Percentiles rank a stretch among this genome's conserved stretches.
phyloP scores from a whole-genome alignment of 2,888 invertebrate genomes.

The Molorchus minor region DNA sequence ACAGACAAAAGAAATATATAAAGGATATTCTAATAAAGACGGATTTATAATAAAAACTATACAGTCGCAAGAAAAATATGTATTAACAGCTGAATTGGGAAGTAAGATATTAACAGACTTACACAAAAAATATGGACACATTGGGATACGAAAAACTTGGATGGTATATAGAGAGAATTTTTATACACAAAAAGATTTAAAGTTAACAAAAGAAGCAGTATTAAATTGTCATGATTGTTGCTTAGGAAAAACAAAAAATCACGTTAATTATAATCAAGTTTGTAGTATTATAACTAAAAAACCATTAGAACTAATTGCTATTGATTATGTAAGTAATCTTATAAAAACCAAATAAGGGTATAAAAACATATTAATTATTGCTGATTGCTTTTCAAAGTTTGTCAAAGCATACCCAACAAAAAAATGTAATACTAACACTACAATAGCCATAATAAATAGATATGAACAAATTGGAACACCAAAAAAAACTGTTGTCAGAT shows the following conservation, averaged over 20 bases:
- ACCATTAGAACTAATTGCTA: constrained; percentile 15
- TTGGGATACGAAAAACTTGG: constrained; percentile 2
- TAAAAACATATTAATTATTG: constrained; percentile 12
- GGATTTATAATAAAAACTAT: not conserved
- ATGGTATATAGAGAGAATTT: constrained; percentile 13
- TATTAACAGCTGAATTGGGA: not conserved
- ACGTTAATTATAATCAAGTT: not conserved
- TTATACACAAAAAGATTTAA: constrained; percentile 4
- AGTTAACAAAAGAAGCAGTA: not conserved
- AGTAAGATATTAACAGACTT: not conserved
- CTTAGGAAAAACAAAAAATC: not conserved
- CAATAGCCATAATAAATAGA: not conserved
- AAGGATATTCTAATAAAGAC: not conserved
- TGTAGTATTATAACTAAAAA: not conserved
- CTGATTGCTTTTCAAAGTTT: constrained; percentile 19
- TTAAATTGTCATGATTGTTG: not conserved
- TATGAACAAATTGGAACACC: not conserved
- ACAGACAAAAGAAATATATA: not conserved
- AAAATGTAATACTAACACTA: not conserved
- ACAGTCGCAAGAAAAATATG: not conserved
- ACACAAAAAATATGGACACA: constrained; percentile 7
- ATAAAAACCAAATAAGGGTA: constrained; percentile 12
- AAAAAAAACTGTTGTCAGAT: not conserved
- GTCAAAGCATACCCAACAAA: not conserved
- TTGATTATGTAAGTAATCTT: constrained; percentile 19